Evolutionary conservation across 2,797 vertebrate genomes (phyloP), one percentile per base, ranked within the genome.

Genomic region (Echeneis naucrates): DNA sequence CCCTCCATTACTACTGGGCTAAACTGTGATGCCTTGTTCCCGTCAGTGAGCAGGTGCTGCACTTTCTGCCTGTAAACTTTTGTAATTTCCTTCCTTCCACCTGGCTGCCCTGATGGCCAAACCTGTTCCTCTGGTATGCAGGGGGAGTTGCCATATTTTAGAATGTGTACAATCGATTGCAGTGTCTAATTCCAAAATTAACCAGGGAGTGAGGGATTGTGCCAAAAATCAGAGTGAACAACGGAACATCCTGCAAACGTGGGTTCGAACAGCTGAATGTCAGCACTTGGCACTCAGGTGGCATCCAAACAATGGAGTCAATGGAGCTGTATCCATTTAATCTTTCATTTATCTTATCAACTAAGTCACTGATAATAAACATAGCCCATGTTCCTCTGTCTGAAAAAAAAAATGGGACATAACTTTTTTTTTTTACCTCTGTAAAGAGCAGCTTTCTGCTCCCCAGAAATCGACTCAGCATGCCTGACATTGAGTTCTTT

Each of bases 61-160:
- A 65, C 35, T 78, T 78, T 71, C 51, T 72, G 26, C 33, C 42
- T 50, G 23, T 72, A 13, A 57, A 59, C 12, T 8, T 30, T 23
- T 59, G 30, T 45, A 32, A 32, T 19, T 10, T 21, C 17, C 30
- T 19, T 78, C 40, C 64, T 55, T 76, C 66, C 70, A 80, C 75
- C 72, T 76, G 75, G 81, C 62, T 9, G 66, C 53, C 70, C 63
- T 35, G 19, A 80, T 56, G 56, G 65, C 32, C 68, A 83, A 76
- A 84, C 80, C 74, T 44, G 72, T 86, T 86, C 35, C 80, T 85
- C 54, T 59, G 75, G 77, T 55, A 76, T 69, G 72, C 62, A 67
- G 54, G 32, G 48, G 72, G 80, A 72, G 66, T 83, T 68, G 40
- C 69, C 56, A 0, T 47, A 52, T 47, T 42, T 64, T 32, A 37